Evolutionary conservation across 2,797 vertebrate species (phyloP).

Genomic region (Hephaestus fuliginosus): DNA sequence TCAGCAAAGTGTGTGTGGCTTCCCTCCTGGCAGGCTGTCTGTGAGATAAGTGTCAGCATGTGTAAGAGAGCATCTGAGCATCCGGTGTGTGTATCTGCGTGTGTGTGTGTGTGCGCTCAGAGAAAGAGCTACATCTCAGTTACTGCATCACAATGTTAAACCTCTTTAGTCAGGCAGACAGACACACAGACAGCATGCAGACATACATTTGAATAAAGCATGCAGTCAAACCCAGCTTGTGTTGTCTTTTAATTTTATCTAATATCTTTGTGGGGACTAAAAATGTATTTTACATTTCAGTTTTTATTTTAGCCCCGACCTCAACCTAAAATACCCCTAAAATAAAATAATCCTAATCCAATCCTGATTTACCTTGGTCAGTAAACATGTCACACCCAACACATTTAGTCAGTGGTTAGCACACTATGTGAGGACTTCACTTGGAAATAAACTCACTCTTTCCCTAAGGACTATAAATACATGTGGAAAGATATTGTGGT

Average conservation of each 20-base stretch:
- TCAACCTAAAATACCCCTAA: not conserved
- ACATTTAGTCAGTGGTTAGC: constrained; percentile 6
- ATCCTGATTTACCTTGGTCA: not conserved
- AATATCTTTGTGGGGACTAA: not conserved
- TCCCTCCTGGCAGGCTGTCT: constrained; percentile 53
- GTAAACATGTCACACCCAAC: not conserved
- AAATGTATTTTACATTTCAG: not conserved
- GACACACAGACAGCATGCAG: not conserved
- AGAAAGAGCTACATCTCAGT: not conserved
- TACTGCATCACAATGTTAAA: constrained; percentile 15
- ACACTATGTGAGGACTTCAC: not conserved
- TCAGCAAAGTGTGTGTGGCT: constrained; percentile 34
- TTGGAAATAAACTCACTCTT: constrained; percentile 5
- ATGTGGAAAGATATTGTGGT: constrained; percentile 6
- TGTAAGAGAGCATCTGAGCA: constrained; percentile 39
- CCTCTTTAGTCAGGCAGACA: not conserved
- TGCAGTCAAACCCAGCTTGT: not conserved
- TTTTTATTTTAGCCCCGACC: not conserved
- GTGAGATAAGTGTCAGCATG: constrained; percentile 64
- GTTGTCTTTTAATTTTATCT: not conserved
- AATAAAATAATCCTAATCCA: not conserved
- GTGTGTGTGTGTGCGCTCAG: not conserved
- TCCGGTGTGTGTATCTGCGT: constrained; percentile 6
- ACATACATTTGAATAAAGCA: not conserved
- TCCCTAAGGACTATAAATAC: constrained; percentile 2